Base-by-base conservation (phyloP, 1,140 invertebrate species). In the Eumeta japonica region DNA sequence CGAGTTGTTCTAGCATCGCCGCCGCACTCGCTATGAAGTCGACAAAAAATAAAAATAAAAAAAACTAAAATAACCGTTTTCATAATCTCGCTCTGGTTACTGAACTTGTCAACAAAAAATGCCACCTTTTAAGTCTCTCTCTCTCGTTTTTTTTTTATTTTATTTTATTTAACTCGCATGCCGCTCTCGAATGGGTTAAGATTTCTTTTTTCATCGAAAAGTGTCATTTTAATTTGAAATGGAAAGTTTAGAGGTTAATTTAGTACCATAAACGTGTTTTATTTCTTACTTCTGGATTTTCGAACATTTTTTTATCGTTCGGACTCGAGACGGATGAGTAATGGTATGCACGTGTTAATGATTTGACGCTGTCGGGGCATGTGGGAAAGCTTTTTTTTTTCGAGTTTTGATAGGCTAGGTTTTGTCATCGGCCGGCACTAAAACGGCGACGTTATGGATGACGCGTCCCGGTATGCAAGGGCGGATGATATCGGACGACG, bases 51-150 rank as follows among this genome's bases (percentile, higher is more conserved):
- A n/a, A n/a, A n/a, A n/a, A 66, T 57, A 66, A 72, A 66, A 65
- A 68, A 68, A 52, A 45, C 45, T 58, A 63, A 68, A 68, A 68
- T 65, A 72, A 68, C 63, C 62, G 55, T 63, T 48, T 67, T 65
- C 62, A 64, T 70, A 65, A 65, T 62, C 56, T 58, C 50, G 59
- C 62, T 67, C 64, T 72, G 67, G 67, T 72, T 70, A 70, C 64
- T 72, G 67, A 72, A 70, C 67, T 70, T 49, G 36, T 35, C 32
- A 31, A 35, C 32, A 43, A 37, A 53, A 61, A 60, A 63, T 55
- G 49, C 42, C 32, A 33, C 20, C 18, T 19, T 29, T 39, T 48
- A 56, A 58, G 59, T 58, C n/a, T 47, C 55, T 37, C 35, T 10
- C 46, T 38, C 67, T 68, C 60, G 67, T 72, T 64, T 63, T n/a